These are phyloP conservation scores for Hyperoplus immaculatus DNA, from an alignment of 2,797 vertebrate species.

Conservation along the genomic window DNA sequence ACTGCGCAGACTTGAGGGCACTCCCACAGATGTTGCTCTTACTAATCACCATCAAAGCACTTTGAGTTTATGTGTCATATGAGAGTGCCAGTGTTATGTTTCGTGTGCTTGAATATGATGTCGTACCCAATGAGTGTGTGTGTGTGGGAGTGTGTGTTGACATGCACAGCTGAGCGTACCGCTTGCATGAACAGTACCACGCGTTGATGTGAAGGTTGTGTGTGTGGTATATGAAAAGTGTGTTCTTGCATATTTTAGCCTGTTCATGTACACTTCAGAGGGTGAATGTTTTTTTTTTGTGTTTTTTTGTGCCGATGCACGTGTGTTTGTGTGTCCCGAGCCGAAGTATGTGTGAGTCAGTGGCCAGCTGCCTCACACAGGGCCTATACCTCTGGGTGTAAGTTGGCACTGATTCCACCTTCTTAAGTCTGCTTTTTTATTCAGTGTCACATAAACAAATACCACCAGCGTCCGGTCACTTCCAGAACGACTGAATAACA, in stretches of 20 bases:
- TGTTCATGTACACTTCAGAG: constrained; percentile 58
- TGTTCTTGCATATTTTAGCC: constrained; percentile 52
- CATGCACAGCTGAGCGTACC: constrained; percentile 20
- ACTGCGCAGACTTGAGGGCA: constrained; percentile 45
- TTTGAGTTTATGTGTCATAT: constrained; percentile 38
- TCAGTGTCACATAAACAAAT: constrained; percentile 79
- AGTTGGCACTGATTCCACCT: constrained; percentile 68
- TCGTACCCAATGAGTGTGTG: constrained; percentile 5
- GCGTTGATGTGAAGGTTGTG: background rate
- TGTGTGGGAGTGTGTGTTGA: constrained; percentile 19
- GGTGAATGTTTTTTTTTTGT: constrained; percentile 23
- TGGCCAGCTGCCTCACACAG: constrained; percentile 69
- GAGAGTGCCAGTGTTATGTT: constrained; percentile 25
- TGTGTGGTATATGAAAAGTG: constrained; percentile 12
- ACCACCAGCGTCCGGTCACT: constrained; percentile 63
- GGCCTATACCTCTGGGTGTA: constrained; percentile 67
- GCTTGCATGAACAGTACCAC: constrained; percentile 14
- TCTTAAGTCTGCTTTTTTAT: constrained; percentile 75
- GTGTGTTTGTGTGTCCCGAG: constrained; percentile 11
- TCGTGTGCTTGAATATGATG: constrained; percentile 31
- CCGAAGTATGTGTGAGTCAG: constrained; percentile 64
- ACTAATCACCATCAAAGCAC: constrained; percentile 74
- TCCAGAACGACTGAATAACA: constrained; percentile 63
- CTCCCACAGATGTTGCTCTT: constrained; percentile 76
- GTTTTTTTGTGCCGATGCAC: background rate